phyloP scores from a whole-genome alignment of 2,888 invertebrate species.

The Arctia plantaginis region DNA sequence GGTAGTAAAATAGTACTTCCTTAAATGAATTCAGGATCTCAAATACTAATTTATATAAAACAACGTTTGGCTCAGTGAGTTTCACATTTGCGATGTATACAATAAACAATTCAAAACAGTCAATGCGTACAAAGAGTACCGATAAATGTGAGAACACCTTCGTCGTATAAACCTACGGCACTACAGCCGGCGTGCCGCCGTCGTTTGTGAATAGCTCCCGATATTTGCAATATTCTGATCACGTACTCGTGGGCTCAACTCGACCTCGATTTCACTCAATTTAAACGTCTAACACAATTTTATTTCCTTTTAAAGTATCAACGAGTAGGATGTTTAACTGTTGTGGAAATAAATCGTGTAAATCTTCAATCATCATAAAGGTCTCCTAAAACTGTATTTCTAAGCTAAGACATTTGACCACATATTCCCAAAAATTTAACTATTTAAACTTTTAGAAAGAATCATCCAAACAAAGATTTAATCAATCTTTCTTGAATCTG shows the following conservation, averaged over 20 bases:
- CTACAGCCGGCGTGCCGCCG: slow-evolving; percentile 1
- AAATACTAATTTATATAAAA: too few species aligned
- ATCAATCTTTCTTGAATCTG: too few species aligned
- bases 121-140: slow-evolving; percentile 61
- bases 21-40: background rate
- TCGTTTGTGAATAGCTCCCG: slow-evolving; percentile 41
- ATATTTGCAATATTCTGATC: slow-evolving; percentile 59
- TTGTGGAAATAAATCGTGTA: slow-evolving; percentile 30
- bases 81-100: slow-evolving; percentile 53
- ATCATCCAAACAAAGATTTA: too few species aligned
- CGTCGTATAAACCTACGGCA: slow-evolving; percentile 44
- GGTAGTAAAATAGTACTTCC: background rate
- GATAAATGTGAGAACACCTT: slow-evolving; percentile 57
- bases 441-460: too few species aligned
- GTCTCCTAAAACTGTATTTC: too few species aligned
- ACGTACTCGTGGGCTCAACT: slow-evolving; percentile 60
- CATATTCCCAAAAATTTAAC: too few species aligned
- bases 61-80: slow-evolving; percentile 30
- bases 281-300: slow-evolving; percentile 65
- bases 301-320: slow-evolving; percentile 58
- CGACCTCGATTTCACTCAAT: slow-evolving; percentile 68
- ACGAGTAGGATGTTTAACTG: slow-evolving; percentile 43
- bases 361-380: slow-evolving; percentile 13
- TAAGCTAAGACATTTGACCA: background rate
- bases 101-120: slow-evolving; percentile 50